phyloP scores from a whole-genome alignment of 2,113 vertebrate genomes.

The Formicarius rufipectus region DNA sequence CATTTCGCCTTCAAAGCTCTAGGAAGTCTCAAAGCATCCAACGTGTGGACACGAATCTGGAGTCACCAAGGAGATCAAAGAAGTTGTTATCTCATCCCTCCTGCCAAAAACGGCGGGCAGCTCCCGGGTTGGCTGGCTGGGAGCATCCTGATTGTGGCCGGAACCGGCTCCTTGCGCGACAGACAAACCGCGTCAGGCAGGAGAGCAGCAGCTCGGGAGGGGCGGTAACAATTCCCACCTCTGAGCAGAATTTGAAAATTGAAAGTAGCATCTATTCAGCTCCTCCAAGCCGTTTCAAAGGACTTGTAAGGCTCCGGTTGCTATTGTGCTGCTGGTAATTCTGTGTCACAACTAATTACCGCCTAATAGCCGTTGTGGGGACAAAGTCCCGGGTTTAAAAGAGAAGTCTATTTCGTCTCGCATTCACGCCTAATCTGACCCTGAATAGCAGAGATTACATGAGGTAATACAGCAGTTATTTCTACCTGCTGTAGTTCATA shows the following conservation, averaged over 20 bases:
- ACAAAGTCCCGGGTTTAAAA: constrained; percentile 78
- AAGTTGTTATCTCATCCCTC: neutral
- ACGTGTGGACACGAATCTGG: neutral
- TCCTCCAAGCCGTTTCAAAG: constrained; percentile 88
- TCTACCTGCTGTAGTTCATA: constrained; percentile 77
- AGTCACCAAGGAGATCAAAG: neutral
- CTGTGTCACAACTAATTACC: constrained; percentile 94
- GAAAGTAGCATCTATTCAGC: constrained; percentile 85
- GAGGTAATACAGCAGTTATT: constrained; percentile 73
- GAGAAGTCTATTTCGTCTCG: constrained; percentile 70
- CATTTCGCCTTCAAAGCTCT: neutral
- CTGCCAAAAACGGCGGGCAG: neutral
- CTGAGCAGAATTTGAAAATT: constrained; percentile 24
- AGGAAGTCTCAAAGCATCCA: neutral
- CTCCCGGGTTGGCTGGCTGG: neutral
- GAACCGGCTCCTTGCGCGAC: neutral
- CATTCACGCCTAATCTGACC: constrained; percentile 75
- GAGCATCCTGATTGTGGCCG: neutral
- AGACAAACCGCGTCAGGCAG: too few species aligned
- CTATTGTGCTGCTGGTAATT: constrained; percentile 86
- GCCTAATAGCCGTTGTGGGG: constrained; percentile 86
- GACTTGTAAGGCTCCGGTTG: constrained; percentile 80
- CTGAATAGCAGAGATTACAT: constrained; percentile 73
- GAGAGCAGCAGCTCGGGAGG: neutral
- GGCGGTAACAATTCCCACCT: neutral